phyloP scores from a whole-genome alignment of 2,113 vertebrate genomes.

The Xiphias gladius region DNA sequence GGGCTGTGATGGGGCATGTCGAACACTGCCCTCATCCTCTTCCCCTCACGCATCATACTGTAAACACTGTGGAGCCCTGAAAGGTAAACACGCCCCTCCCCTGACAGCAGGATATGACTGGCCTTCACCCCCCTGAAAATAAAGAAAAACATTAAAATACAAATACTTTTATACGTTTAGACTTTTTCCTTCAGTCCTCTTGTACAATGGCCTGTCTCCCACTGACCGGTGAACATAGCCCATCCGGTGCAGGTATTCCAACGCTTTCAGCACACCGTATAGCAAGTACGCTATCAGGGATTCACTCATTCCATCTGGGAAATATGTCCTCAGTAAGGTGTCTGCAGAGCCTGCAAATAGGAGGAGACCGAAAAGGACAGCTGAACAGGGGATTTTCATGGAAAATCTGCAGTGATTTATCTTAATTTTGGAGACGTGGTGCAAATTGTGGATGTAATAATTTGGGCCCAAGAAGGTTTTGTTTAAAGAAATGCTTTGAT shows the following conservation, averaged over 20 bases:
- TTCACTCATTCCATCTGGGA: conserved; percentile 98
- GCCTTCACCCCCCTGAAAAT: conserved; percentile 93
- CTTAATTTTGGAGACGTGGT: too few species aligned
- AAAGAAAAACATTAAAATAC: neutral
- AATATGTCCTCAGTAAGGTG: conserved; percentile 90
- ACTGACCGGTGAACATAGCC: conserved; percentile 96
- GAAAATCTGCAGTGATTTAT: too few species aligned
- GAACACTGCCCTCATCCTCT: conserved; percentile 90
- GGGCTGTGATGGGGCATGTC: conserved; percentile 96
- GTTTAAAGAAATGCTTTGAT: too few species aligned
- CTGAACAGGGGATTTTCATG: neutral
- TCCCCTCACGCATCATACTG: conserved; percentile 95
- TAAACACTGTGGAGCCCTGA: conserved; percentile 94
- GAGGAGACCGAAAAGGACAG: conserved; percentile 10
- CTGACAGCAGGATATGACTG: conserved; percentile 97
- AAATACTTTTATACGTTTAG: neutral
- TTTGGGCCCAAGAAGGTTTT: too few species aligned
- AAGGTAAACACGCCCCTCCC: conserved; percentile 93
- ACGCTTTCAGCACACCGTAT: conserved; percentile 90
- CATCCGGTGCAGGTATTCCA: conserved; percentile 95
- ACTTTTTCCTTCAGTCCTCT: neutral
- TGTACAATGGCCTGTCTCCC: neutral
- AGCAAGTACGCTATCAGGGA: conserved; percentile 94
- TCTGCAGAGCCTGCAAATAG: conserved; percentile 91
- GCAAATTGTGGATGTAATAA: too few species aligned